Evolutionary conservation across 1,140 invertebrate genomes (phyloP).

Genomic region (Scaptodrosophila lebanonensis): DNA sequence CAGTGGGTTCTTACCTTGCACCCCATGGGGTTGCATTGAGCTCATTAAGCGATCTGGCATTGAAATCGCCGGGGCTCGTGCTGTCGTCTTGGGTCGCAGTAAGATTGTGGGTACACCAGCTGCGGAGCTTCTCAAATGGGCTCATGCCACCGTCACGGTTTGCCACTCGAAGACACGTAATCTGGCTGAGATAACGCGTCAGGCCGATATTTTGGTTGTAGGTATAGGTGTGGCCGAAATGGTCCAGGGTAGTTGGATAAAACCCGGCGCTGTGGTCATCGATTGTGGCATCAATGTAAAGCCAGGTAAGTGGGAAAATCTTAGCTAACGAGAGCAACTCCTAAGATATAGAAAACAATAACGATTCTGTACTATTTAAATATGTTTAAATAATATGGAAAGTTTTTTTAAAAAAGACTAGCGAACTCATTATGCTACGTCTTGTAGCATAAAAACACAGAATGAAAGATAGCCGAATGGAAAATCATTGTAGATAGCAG

Average conservation of each 20-base stretch:
- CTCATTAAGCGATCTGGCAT: constrained; percentile 91
- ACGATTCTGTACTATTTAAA: no score
- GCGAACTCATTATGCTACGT: no score
- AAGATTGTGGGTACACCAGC: constrained; percentile 98
- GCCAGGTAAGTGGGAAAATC: constrained; percentile 82
- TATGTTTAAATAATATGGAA: no score
- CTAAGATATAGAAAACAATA: no score
- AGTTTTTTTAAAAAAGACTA: no score
- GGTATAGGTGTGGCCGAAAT: constrained; percentile 94
- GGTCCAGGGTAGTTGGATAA: constrained; percentile 97
- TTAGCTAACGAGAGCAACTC: neutral
- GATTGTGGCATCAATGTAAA: constrained; percentile 99
- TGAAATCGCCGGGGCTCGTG: constrained; percentile 88
- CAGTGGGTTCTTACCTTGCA: constrained; percentile 93
- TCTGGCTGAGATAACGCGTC: constrained; percentile 86
- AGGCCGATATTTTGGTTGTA: constrained; percentile 97
- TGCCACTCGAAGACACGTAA: constrained; percentile 97
- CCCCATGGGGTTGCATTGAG: constrained; percentile 94
- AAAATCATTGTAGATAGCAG: no score
- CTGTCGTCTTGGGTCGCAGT: constrained; percentile 96
- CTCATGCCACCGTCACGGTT: constrained; percentile 96
- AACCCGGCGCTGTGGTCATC: constrained; percentile 98
- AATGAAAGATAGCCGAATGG: neutral
- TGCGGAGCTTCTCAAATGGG: constrained; percentile 96
- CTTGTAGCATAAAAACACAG: neutral